Base-by-base conservation (phyloP, 2,797 vertebrate genomes). In the Aphelocoma californica region DNA sequence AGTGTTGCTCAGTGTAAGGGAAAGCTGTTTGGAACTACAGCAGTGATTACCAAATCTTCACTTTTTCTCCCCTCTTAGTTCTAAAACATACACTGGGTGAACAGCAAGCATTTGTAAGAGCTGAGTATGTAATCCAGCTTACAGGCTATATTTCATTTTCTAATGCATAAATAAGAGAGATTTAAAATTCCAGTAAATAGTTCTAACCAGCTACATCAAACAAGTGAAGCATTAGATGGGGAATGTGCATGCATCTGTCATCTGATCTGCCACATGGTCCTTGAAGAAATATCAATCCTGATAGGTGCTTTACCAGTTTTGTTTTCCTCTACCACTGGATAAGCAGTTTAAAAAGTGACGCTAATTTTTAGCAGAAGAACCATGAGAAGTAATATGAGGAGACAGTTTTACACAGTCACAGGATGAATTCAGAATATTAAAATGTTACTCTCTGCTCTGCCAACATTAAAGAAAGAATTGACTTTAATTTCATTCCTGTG, bases 141-240 rank as follows among this genome's bases (percentile, higher is more conserved):
- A 90, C 53, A 67, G 54, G 70, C 78, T 86, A 26, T 81, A 81
- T 90, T 91, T 94, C 82, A 86, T 90, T 94, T 93, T 88, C 80
- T 86, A 94, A 81, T 74, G 82, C 85, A 66, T 90, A 94, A 93
- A 48, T 72, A 86, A 91, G 77, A 94, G 82, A 92, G 81, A 92
- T 94, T 93, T 93, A 61, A 93, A 92, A 91, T 80, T 64, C 81
- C 53, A 40, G 90, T 84, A 92, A 90, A 92, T 84, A 88, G 53
- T 71, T 89, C 61, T 92, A 94, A 91, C 69, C 75, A 85, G 89
- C 89, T 79, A 88, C 80, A 71, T 80, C 81, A 83, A 54, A 65
- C 71, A 90, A 86, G 67, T 20, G 57, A 70, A 83, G 62, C 79
- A 60, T 89, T 81, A 81, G 85, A 81, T 57, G 56, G 71, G 38